Percentiles rank a stretch among this genome's conserved stretches.
These are phyloP conservation scores for Chelonoidis abingdonii DNA, from an alignment of 2,113 vertebrate genomes.

Conservation along the genomic window DNA sequence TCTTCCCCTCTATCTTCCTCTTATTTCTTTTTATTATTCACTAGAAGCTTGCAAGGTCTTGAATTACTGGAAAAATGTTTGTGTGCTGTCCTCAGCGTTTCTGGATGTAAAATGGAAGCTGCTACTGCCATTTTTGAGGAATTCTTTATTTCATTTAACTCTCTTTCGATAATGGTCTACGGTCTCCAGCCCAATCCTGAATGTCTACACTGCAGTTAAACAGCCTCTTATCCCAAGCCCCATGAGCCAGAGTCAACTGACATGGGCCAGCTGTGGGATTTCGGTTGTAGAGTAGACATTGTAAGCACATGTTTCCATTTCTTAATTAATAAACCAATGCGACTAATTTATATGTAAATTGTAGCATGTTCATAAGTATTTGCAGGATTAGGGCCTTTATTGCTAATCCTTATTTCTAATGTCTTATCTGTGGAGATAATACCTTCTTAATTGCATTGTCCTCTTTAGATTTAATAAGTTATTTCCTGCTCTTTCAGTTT, in stretches of 20 bases:
- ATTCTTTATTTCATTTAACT: background rate
- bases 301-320: background rate
- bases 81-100: rapidly evolving
- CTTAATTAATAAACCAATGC: background rate
- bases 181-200: background rate
- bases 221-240: no score
- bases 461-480: background rate
- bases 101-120: background rate
- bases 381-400: background rate
- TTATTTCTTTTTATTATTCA: background rate
- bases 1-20: background rate
- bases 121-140: background rate
- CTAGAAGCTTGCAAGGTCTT: background rate
- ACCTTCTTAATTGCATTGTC: background rate
- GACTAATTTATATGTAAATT: background rate
- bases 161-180: background rate
- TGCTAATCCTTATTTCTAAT: background rate
- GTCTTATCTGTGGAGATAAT: background rate
- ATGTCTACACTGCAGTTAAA: no score
- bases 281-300: background rate
- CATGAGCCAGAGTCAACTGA: no score
- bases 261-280: background rate
- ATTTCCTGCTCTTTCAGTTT: background rate
- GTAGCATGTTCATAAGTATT: background rate
- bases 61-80: background rate